These are phyloP conservation scores for Halictus rubicundus DNA, from an alignment of 1,140 invertebrate species.

Conservation along the genomic window DNA sequence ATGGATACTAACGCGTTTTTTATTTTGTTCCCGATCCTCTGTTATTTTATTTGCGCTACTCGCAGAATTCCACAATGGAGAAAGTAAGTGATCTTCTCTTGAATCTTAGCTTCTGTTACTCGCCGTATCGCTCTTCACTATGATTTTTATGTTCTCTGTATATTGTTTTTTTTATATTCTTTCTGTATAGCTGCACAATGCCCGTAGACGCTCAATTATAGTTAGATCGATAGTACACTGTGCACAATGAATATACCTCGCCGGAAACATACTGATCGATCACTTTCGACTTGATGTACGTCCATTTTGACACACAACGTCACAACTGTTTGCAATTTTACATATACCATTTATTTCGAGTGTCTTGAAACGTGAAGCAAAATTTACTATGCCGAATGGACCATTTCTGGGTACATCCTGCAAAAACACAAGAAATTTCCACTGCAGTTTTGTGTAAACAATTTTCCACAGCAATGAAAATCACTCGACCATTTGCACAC, in stretches of 20 bases:
- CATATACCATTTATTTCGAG: too few species aligned
- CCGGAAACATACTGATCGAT: neutral
- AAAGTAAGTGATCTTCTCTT: slow-evolving; percentile 80
- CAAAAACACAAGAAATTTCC: too few species aligned
- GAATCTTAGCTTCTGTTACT: slow-evolving; percentile 74
- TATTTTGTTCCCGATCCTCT: slow-evolving; percentile 81
- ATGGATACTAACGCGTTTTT: slow-evolving; percentile 80
- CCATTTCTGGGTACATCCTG: too few species aligned
- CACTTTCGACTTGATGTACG: neutral
- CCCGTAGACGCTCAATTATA: slow-evolving; percentile 66
- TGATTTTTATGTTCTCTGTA: slow-evolving; percentile 56
- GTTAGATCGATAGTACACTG: neutral
- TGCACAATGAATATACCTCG: slow-evolving; percentile 41
- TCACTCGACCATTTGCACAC: too few species aligned
- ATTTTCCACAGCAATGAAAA: too few species aligned
- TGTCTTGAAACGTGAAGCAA: too few species aligned
- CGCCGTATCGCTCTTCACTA: slow-evolving; percentile 65
- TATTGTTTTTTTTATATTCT: slow-evolving; percentile 49
- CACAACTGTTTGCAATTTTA: too few species aligned
- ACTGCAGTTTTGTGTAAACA: too few species aligned
- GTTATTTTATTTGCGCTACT: slow-evolving; percentile 81
- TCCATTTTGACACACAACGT: too few species aligned
- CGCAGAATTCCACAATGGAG: slow-evolving; percentile 81
- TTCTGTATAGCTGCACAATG: slow-evolving; percentile 65
- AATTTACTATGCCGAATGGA: too few species aligned